Percentiles rank a stretch among this genome's conserved stretches.
Evolutionary conservation across 2,888 invertebrate species (phyloP).

Genomic region (Cepaea hortensis): DNA sequence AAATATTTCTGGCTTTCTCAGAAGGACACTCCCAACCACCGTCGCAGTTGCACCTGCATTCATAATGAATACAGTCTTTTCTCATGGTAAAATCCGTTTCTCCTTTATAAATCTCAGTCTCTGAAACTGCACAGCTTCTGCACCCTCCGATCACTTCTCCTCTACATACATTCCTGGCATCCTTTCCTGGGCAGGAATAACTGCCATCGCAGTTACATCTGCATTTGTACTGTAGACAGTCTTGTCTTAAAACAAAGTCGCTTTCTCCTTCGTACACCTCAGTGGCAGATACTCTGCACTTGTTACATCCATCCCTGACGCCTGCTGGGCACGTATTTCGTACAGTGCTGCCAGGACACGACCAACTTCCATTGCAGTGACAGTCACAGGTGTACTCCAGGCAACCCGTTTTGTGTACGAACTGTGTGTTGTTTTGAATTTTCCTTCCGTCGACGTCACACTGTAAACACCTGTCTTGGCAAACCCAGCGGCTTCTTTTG

Average conservation of each 20-base stretch:
- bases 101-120: conserved; percentile 55
- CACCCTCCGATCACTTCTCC: conserved; percentile 54
- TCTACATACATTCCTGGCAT: conserved; percentile 53
- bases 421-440: conserved; percentile 57
- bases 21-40: conserved; percentile 67
- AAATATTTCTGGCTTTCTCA: conserved; percentile 61
- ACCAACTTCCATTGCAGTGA: conserved; percentile 62
- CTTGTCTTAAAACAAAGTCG: conserved; percentile 51
- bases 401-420: conserved; percentile 60
- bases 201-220: conserved; percentile 69
- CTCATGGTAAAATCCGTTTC: conserved; percentile 60
- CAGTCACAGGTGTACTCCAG: conserved; percentile 66
- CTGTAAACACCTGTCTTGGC: conserved; percentile 55
- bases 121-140: conserved; percentile 54
- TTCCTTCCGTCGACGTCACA: conserved; percentile 60
- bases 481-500: conserved; percentile 31
- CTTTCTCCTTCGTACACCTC: conserved; percentile 51
- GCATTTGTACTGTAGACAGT: conserved; percentile 58
- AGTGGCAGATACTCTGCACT: conserved; percentile 44
- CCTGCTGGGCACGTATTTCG: conserved; percentile 57
- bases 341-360: conserved; percentile 58
- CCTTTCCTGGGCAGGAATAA: conserved; percentile 58
- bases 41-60: conserved; percentile 66
- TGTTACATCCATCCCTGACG: conserved; percentile 50
- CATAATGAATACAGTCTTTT: conserved; percentile 65